phyloP scores from a whole-genome alignment of 2,888 invertebrate species.

The Blera fallax region DNA sequence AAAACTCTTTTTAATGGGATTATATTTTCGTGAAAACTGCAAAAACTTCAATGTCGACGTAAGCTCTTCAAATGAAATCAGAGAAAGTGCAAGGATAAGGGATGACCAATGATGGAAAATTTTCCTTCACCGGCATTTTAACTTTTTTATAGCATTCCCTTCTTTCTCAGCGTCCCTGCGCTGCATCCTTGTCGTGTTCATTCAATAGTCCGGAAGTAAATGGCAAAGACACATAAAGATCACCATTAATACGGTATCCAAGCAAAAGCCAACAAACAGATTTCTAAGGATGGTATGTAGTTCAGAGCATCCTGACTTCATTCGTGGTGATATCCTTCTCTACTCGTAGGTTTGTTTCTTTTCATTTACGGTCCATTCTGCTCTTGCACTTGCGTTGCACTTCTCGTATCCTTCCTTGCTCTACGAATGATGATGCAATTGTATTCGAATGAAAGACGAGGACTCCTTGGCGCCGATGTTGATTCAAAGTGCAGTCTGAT shows the following conservation, averaged over 20 bases:
- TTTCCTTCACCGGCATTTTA: neutral
- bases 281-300: neutral
- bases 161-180: neutral
- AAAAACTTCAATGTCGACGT: neutral
- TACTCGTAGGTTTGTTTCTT: neutral
- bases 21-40: neutral
- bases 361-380: neutral
- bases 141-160: conserved; percentile 16
- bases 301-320: neutral
- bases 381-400: conserved; percentile 19
- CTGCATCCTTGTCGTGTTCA: neutral
- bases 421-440: conserved; percentile 46
- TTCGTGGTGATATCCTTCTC: neutral
- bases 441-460: conserved; percentile 45
- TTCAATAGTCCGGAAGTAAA: conserved; percentile 50
- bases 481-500: conserved; percentile 46
- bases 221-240: conserved; percentile 23
- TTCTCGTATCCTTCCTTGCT: conserved; percentile 24
- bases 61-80: neutral
- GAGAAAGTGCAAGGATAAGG: conserved; percentile 13
- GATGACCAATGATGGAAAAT: neutral
- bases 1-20: neutral
- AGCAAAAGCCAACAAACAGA: neutral
- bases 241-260: conserved; percentile 21
- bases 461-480: conserved; percentile 50